Percentiles rank a stretch among this genome's conserved stretches.
These are phyloP conservation scores for Stegodyphus mimosarum DNA, from an alignment of 1,140 invertebrate genomes.

Conservation along the genomic window DNA sequence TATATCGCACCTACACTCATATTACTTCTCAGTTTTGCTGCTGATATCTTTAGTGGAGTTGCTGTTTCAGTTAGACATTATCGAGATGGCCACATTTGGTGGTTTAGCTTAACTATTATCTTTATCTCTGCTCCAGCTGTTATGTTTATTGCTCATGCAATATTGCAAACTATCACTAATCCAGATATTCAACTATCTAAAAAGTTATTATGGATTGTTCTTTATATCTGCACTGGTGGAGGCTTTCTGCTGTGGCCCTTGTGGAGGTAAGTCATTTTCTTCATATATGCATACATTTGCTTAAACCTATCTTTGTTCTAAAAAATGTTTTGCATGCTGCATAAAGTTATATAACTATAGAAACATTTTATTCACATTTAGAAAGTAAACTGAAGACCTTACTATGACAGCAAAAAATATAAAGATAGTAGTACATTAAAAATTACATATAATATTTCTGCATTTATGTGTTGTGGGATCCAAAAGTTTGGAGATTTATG, in stretches of 20 bases:
- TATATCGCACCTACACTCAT: constrained; percentile 50
- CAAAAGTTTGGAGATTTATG: too few species aligned
- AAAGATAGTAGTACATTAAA: too few species aligned
- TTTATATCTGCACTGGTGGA: constrained; percentile 45
- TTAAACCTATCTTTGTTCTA: too few species aligned
- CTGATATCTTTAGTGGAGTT: constrained; percentile 54
- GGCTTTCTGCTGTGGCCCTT: constrained; percentile 47
- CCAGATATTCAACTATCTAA: constrained; percentile 26
- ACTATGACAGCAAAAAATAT: too few species aligned
- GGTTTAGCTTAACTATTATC: constrained; percentile 45
- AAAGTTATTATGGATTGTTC: constrained; percentile 49
- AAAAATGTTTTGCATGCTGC: too few species aligned
- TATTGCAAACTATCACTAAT: constrained; percentile 28
- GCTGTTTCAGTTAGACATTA: constrained; percentile 53
- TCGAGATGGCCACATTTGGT: constrained; percentile 37
- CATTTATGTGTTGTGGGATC: too few species aligned
- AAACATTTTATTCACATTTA: too few species aligned
- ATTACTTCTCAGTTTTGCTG: constrained; percentile 49
- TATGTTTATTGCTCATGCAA: constrained; percentile 52
- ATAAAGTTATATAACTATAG: too few species aligned
- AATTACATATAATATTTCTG: too few species aligned
- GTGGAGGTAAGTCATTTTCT: constrained; percentile 26
- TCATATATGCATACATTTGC: too few species aligned
- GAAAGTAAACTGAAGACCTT: too few species aligned
- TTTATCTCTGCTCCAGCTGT: constrained; percentile 55